Evolutionary conservation across 35 echinoderm and acorn worm species (phyloP).

Genomic region (Amphiura filiformis): DNA sequence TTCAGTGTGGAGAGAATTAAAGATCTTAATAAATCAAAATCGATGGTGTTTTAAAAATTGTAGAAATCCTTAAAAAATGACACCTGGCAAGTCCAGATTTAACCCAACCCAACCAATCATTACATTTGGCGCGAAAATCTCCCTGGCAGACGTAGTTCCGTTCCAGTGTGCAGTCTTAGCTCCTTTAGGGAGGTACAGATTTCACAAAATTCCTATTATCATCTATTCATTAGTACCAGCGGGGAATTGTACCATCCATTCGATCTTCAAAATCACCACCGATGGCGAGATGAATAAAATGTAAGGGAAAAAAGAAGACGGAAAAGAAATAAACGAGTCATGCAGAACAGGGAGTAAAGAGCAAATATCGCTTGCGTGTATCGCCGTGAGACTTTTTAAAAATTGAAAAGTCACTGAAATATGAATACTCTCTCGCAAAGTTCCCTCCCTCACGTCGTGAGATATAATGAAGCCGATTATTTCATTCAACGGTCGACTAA

Average conservation of each 20-base stretch:
- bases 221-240: constrained; percentile 41
- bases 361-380: neutral
- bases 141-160: constrained; percentile 10
- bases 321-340: neutral
- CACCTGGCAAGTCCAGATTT: neutral
- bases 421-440: constrained; percentile 33
- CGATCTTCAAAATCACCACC: constrained; percentile 15
- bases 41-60: too few species aligned
- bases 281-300: neutral
- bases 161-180: constrained; percentile 17
- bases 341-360: constrained; percentile 14
- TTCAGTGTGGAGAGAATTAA: too few species aligned
- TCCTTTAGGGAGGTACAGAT: constrained; percentile 35
- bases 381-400: constrained; percentile 23
- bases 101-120: neutral
- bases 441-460: constrained; percentile 40
- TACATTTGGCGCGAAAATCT: constrained; percentile 13
- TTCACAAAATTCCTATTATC: constrained; percentile 40
- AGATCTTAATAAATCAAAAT: too few species aligned
- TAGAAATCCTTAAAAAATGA: neutral
- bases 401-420: constrained; percentile 43
- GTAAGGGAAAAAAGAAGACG: too few species aligned
- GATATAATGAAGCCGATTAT: constrained; percentile 41
- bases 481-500: constrained; percentile 27
- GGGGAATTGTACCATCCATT: neutral